Conservation (phyloP, 1,140 invertebrate species). For the Luehdorfia chinensis region DNA sequence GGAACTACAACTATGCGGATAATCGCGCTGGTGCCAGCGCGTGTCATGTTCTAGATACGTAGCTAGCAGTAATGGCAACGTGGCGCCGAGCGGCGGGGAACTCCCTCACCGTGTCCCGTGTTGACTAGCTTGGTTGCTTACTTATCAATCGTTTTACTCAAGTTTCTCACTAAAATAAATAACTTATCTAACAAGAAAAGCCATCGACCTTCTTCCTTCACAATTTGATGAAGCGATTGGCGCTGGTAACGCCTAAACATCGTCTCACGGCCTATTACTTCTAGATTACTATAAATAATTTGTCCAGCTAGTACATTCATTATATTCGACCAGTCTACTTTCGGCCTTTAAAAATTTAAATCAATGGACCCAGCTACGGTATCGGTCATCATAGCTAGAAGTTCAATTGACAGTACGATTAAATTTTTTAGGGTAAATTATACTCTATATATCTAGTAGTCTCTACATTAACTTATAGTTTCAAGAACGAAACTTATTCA, state of each 20-base stretch:
- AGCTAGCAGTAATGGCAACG: too few relatives aligned
- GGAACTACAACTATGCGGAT: slow-evolving; percentile 46
- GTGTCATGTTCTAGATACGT: too few relatives aligned
- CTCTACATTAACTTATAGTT: slow-evolving; percentile 67
- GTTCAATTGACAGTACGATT: slow-evolving; percentile 52
- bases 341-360: slow-evolving; percentile 33
- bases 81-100: slow-evolving; percentile 53
- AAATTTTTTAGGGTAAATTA: slow-evolving; percentile 34
- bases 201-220: slow-evolving; percentile 29
- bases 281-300: slow-evolving; percentile 62
- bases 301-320: slow-evolving; percentile 69
- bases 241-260: too few relatives aligned
- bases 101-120: slow-evolving; percentile 40
- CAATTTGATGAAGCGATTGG: too few relatives aligned
- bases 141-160: slow-evolving; percentile 55
- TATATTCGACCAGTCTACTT: slow-evolving; percentile 33
- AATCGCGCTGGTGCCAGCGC: too few relatives aligned
- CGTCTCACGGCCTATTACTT: slow-evolving; percentile 18
- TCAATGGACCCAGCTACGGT: slow-evolving; percentile 28
- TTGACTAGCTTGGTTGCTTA: slow-evolving; percentile 74
- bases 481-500: slow-evolving; percentile 67
- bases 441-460: slow-evolving; percentile 60
- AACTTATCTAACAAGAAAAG: slow-evolving; percentile 65
- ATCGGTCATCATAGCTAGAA: slow-evolving; percentile 21
- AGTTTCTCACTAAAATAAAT: slow-evolving; percentile 74